These are phyloP conservation scores for Clarias batrachus DNA, from an alignment of 2,113 vertebrate species.

Conservation along the genomic window DNA sequence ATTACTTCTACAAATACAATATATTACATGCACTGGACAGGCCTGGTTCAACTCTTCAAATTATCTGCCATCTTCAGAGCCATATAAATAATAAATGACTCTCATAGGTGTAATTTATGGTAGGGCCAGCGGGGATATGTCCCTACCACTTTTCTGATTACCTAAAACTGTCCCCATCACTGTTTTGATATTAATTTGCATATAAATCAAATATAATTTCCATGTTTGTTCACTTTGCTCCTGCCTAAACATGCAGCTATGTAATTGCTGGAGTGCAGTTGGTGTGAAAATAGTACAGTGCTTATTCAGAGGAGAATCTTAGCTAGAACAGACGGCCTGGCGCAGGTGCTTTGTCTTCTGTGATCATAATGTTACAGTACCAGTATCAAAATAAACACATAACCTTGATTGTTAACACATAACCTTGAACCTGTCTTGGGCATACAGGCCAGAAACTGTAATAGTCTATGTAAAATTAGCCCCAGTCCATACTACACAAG, in stretches of 20 bases:
- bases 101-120: background rate
- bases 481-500: too few relatives aligned
- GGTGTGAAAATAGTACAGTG: slow-evolving; percentile 2
- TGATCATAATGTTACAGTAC: background rate
- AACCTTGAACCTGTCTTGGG: background rate
- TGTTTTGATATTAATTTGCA: background rate
- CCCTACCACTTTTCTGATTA: too few relatives aligned
- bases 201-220: background rate
- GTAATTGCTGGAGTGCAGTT: background rate
- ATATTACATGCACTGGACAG: slow-evolving; percentile 56
- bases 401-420: background rate
- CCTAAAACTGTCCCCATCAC: too few relatives aligned
- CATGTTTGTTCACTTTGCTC: background rate
- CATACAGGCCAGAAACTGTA: background rate
- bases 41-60: slow-evolving; percentile 53
- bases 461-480: background rate
- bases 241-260: background rate
- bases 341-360: background rate
- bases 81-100: slow-evolving; percentile 18
- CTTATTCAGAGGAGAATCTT: background rate
- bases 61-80: slow-evolving; percentile 46
- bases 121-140: too few relatives aligned
- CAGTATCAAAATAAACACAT: background rate
- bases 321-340: background rate
- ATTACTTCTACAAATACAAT: slow-evolving; percentile 44